These are phyloP conservation scores for Thumatha senex DNA, from an alignment of 2,888 invertebrate genomes.

Conservation along the genomic window DNA sequence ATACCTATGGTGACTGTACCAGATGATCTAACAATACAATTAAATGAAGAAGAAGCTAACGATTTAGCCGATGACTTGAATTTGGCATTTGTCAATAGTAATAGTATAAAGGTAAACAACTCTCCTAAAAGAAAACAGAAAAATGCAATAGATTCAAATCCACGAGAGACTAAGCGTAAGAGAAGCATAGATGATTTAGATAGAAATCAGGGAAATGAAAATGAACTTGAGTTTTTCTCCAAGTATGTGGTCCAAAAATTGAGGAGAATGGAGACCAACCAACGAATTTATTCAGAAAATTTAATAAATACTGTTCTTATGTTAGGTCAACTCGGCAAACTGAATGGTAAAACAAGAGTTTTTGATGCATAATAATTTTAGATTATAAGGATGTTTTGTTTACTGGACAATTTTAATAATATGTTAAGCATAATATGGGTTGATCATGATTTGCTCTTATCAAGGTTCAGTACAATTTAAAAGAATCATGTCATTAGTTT, in stretches of 20 bases:
- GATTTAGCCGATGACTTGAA: slow-evolving; percentile 68
- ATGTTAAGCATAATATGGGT: slow-evolving; percentile 29
- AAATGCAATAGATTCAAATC: slow-evolving; percentile 45
- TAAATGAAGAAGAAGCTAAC: slow-evolving; percentile 77
- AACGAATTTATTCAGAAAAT: slow-evolving; percentile 78
- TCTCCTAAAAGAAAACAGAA: slow-evolving; percentile 50
- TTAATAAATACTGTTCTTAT: slow-evolving; percentile 78
- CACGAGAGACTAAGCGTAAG: slow-evolving; percentile 55
- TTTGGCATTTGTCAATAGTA: slow-evolving; percentile 56
- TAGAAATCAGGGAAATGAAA: slow-evolving; percentile 58
- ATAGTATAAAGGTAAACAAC: slow-evolving; percentile 36
- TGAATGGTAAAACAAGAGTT: slow-evolving; percentile 75
- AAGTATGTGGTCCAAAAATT: slow-evolving; percentile 78
- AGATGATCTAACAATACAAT: slow-evolving; percentile 76
- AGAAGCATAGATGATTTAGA: slow-evolving; percentile 45
- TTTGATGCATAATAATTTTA: slow-evolving; percentile 51
- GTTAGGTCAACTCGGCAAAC: slow-evolving; percentile 72
- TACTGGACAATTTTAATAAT: slow-evolving; percentile 30
- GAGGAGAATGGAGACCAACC: slow-evolving; percentile 76
- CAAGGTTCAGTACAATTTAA: slow-evolving; percentile 20
- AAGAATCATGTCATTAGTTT: slow-evolving; percentile 12
- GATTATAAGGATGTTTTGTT: slow-evolving; percentile 7
- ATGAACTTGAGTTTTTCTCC: slow-evolving; percentile 76
- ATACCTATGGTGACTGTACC: slow-evolving; percentile 78
- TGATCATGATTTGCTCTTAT: slow-evolving; percentile 23